Base-by-base conservation (phyloP, 2,113 vertebrate species). In the Spea multiplicata region DNA sequence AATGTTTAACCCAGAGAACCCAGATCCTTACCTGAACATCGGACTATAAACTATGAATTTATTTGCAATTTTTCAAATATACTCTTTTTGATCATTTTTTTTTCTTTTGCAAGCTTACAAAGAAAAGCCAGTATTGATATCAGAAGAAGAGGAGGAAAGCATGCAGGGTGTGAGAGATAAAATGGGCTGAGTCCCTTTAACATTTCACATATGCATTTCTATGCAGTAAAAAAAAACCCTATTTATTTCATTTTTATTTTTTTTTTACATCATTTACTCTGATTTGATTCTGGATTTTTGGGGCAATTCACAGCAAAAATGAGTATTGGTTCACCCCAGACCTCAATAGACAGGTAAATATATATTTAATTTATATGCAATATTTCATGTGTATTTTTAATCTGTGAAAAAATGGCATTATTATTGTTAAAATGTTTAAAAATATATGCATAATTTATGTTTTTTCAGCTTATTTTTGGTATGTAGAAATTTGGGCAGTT, bases 251-350 rank as follows among this genome's bases (percentile, higher is more conserved):
- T 52, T 75, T 66, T 68, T 46, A 50, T n/a, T 53, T 4, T 17
- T 44, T 67, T 72, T 8, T 46, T 10, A 44, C 17, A 8, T 5
- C 3, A 17, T 49, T 44, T 62, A 14, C 62, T 13, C 17, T 52
- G 12, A 44, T 70, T 49, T 30, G 66, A 66, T 68, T n/a, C 85
- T 74, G 70, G 82, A 88, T 77, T 84, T 76, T 80, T 77, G 81
- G 75, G 62, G 78, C 62, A 53, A 3, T 69, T 10, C 0, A 46
- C 69, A 14, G 61, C 70, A 72, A 83, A 81, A 85, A 90, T 90
- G 89, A 90, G 84, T 80, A 86, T 89, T 75, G 82, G 88, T 61
- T 82, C 87, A 13, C 87, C 89, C 14, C 89, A 87, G 81, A 87
- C 83, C 4, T 82, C 83, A 14, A 84, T 90, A 84, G 87, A 90